Conservation (phyloP, 1,140 invertebrate genomes). For the Pseudachorutes palmiensis region DNA sequence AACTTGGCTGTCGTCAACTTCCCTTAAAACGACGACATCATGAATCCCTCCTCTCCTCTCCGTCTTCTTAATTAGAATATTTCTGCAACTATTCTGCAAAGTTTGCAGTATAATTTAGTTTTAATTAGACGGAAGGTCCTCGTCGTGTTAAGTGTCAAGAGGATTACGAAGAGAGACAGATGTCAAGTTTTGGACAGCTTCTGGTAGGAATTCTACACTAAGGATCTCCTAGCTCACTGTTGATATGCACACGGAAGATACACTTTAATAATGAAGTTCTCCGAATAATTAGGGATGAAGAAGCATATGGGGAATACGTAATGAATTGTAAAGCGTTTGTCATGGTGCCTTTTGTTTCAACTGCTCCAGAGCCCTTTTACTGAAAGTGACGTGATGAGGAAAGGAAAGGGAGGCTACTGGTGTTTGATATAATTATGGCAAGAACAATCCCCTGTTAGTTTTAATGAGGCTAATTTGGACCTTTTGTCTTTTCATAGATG, state of each 20-base stretch:
- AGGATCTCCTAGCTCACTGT: not conserved
- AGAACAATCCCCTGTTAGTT: constrained; percentile 9
- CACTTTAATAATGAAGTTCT: constrained; percentile 12
- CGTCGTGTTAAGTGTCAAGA: constrained; percentile 5
- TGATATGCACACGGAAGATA: not conserved
- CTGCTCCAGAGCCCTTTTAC: no score
- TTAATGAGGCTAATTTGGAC: constrained; percentile 11
- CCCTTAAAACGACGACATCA: not conserved
- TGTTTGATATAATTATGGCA: constrained; percentile 9
- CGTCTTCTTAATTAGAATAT: constrained; percentile 9
- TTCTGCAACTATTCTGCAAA: constrained; percentile 13
- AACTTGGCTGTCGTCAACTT: constrained; percentile 4
- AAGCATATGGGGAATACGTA: not conserved
- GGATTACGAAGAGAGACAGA: not conserved
- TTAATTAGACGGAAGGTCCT: constrained; percentile 9
- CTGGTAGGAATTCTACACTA: no score
- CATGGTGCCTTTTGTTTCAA: not conserved
- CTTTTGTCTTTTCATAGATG: constrained; percentile 1
- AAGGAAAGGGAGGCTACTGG: not conserved
- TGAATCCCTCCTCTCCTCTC: not conserved
- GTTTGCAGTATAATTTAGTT: constrained; percentile 9
- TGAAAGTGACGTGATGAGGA: not conserved
- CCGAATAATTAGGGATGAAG: constrained; percentile 1
- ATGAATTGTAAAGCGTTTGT: not conserved
- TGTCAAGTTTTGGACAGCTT: constrained; percentile 10